phyloP scores from a whole-genome alignment of 2,113 vertebrate species.

The Aix galericulata region DNA sequence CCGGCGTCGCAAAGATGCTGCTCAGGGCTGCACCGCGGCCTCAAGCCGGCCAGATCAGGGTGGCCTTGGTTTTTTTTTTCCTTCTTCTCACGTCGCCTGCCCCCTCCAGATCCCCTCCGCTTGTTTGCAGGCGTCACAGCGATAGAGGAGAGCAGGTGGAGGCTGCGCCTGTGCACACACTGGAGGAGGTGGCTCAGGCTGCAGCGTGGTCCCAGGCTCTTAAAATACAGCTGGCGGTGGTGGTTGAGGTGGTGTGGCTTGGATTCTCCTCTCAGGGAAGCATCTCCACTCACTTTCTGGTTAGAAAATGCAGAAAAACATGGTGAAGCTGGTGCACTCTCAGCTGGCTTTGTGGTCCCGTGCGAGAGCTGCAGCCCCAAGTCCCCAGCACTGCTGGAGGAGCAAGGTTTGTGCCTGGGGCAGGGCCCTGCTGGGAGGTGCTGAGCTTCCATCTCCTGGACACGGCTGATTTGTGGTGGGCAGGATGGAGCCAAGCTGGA shows the following conservation, averaged over 20 bases:
- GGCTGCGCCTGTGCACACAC: background rate
- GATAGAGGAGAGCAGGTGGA: background rate
- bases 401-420: background rate
- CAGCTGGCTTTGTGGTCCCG: background rate
- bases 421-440: fast-evolving
- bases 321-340: background rate
- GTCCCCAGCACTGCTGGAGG: background rate
- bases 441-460: background rate
- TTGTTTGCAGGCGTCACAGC: background rate
- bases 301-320: background rate
- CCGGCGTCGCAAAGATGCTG: background rate
- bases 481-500: background rate
- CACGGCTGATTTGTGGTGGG: background rate
- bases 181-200: background rate
- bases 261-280: background rate
- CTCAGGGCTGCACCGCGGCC: background rate
- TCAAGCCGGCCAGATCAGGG: background rate
- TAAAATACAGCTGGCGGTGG: fast-evolving
- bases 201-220: fast-evolving
- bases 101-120: background rate
- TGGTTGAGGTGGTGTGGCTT: background rate
- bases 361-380: background rate
- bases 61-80: background rate
- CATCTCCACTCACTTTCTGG: background rate
- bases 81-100: background rate